These are phyloP conservation scores for Thecophora atra DNA, from an alignment of 2,888 invertebrate genomes.

Conservation along the genomic window DNA sequence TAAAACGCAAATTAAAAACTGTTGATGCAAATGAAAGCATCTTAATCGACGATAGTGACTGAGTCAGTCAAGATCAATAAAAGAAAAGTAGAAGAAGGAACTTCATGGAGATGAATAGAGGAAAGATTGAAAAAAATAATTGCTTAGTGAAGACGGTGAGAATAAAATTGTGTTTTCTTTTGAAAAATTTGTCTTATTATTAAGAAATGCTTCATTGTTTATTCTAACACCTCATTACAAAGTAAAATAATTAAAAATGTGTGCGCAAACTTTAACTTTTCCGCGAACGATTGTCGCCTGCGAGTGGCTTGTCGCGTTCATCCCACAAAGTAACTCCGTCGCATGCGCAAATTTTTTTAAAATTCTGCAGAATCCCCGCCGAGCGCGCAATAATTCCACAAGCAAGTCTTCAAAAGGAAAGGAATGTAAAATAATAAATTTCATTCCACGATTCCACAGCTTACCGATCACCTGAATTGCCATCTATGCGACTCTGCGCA, in stretches of 20 bases:
- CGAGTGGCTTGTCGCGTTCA: conserved; percentile 73
- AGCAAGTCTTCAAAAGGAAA: conserved; percentile 70
- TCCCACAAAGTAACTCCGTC: conserved; percentile 92
- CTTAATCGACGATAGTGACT: conserved; percentile 47
- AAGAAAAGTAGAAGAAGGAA: not conserved
- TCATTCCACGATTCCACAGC: not conserved
- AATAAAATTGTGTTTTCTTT: no score
- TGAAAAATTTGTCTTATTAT: no score
- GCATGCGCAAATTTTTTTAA: conserved; percentile 88
- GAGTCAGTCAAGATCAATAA: not conserved
- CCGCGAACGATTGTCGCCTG: conserved; percentile 57
- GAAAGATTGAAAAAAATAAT: no score
- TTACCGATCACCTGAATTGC: conserved; percentile 73
- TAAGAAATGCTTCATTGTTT: no score
- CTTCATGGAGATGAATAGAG: not conserved
- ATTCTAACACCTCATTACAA: no score
- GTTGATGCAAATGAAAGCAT: conserved; percentile 44
- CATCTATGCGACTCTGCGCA: conserved; percentile 70
- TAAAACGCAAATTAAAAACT: conserved; percentile 41
- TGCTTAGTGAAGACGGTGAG: no score
- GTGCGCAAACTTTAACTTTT: conserved; percentile 39
- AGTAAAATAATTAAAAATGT: not conserved
- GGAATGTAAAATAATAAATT: conserved; percentile 2
- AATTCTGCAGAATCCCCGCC: conserved; percentile 86
- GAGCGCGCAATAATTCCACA: conserved; percentile 91